phyloP scores from a whole-genome alignment of 2,888 invertebrate genomes.

The Clunio marinus region DNA sequence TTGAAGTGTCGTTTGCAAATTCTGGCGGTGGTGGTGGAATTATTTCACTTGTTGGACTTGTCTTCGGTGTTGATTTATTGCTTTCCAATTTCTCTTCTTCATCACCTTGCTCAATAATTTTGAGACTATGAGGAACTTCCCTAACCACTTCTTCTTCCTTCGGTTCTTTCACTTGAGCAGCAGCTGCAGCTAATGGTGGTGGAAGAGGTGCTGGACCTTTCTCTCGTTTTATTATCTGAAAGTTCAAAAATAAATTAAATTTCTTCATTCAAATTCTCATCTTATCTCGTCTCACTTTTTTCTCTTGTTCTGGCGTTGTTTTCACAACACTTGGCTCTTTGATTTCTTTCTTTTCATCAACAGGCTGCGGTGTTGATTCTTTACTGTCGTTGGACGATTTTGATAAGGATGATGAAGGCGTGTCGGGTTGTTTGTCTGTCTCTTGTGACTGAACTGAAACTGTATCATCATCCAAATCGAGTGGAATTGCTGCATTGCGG shows the following conservation, averaged over 20 bases:
- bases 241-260: constrained; percentile 40
- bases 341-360: neutral
- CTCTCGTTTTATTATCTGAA: constrained; percentile 69
- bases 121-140: constrained; percentile 43
- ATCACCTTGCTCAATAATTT: constrained; percentile 45
- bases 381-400: constrained; percentile 48
- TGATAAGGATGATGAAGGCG: constrained; percentile 50
- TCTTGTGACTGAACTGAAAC: constrained; percentile 79
- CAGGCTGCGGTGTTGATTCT: constrained; percentile 48
- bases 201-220: constrained; percentile 80
- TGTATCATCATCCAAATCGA: constrained; percentile 90
- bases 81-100: constrained; percentile 39
- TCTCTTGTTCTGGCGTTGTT: constrained; percentile 45
- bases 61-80: constrained; percentile 27
- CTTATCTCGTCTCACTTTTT: constrained; percentile 46
- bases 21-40: constrained; percentile 36
- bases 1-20: constrained; percentile 28
- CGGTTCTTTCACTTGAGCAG: neutral
- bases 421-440: constrained; percentile 64
- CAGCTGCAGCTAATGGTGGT: constrained; percentile 34
- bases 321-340: constrained; percentile 45
- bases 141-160: constrained; percentile 40
- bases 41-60: constrained; percentile 28
- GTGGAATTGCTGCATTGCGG: constrained; percentile 82
- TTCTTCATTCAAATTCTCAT: constrained; percentile 12